Percentiles rank a stretch among this genome's conserved stretches.
These are phyloP conservation scores for Ploceus nigricollis DNA, from an alignment of 2,113 vertebrate species.

Conservation along the genomic window DNA sequence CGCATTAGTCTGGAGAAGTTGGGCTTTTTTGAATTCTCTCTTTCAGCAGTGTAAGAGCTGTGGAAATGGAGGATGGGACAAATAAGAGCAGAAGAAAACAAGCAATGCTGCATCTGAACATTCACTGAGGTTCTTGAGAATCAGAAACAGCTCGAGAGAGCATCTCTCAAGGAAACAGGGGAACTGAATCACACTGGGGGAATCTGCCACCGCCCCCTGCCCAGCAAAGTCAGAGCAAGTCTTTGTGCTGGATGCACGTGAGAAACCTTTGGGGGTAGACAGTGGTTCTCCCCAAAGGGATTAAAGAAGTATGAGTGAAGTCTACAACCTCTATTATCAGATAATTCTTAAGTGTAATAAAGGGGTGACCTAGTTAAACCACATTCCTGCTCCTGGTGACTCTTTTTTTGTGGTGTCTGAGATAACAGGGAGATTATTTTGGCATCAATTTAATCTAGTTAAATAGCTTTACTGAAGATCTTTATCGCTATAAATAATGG, in stretches of 20 bases:
- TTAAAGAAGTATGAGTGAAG: constrained; percentile 33
- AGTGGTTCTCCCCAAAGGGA: background rate
- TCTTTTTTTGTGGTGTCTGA: constrained; percentile 27
- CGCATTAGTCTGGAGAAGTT: background rate
- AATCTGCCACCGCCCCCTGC: background rate
- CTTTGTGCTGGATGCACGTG: background rate
- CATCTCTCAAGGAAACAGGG: background rate
- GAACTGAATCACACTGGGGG: background rate
- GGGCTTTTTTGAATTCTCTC: background rate
- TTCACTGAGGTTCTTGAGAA: background rate
- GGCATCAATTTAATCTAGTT: constrained; percentile 60
- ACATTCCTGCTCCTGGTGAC: constrained; percentile 37
- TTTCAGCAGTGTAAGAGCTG: background rate
- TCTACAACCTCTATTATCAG: constrained; percentile 16
- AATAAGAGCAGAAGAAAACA: background rate
- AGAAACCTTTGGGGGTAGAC: background rate
- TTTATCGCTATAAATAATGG: constrained; percentile 57
- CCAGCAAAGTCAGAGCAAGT: background rate
- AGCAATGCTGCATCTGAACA: background rate
- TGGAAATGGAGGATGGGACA: background rate
- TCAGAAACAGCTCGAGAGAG: background rate
- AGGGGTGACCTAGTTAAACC: constrained; percentile 45
- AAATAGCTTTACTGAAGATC: constrained; percentile 60
- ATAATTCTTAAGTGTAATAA: constrained; percentile 39
- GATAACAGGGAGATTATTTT: constrained; percentile 59